phyloP scores from a whole-genome alignment of 2,797 vertebrate species.

The Cygnus olor region DNA sequence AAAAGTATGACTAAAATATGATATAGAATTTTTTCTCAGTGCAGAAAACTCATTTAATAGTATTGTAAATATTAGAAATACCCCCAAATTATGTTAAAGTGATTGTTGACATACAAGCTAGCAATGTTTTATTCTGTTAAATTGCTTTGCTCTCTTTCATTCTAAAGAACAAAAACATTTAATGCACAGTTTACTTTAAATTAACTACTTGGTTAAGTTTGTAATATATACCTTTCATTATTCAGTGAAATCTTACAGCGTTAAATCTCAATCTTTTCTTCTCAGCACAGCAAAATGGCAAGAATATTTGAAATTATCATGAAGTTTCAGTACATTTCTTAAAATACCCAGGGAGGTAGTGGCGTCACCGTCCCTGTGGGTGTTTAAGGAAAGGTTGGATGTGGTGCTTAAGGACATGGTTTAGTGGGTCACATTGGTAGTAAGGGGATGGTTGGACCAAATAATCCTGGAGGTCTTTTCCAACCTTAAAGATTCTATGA shows the following conservation, averaged over 20 bases:
- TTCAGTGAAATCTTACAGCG: not conserved
- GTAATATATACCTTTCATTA: not conserved
- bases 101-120: not conserved
- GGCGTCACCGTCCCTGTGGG: too few species aligned
- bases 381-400: too few species aligned
- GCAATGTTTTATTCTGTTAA: not conserved
- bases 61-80: not conserved
- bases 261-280: constrained; percentile 2
- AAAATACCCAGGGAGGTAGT: too few species aligned
- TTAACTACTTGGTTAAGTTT: not conserved
- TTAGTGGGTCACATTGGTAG: too few species aligned
- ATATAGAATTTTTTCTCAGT: not conserved
- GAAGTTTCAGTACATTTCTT: not conserved
- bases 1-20: not conserved
- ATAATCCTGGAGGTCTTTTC: too few species aligned
- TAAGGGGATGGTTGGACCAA: too few species aligned
- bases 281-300: not conserved
- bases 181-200: not conserved
- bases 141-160: not conserved
- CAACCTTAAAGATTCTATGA: too few species aligned
- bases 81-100: not conserved
- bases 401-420: too few species aligned
- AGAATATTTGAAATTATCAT: not conserved
- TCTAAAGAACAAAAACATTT: not conserved
- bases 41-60: not conserved